These are phyloP conservation scores for Porites cylindrica DNA, from an alignment of 92 coral and sea anemone genomes.

Conservation along the genomic window DNA sequence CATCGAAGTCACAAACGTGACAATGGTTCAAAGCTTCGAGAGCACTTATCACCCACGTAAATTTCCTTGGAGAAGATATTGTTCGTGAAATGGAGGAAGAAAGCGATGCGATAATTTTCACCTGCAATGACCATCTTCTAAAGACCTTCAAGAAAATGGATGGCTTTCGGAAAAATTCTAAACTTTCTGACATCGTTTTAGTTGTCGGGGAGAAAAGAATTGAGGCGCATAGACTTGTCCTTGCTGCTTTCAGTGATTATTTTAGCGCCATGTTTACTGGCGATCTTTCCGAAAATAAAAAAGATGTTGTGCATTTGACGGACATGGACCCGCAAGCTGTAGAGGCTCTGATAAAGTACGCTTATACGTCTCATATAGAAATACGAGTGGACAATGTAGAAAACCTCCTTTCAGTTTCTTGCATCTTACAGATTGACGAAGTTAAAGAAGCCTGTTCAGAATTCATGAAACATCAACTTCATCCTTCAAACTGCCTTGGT, in stretches of 20 bases:
- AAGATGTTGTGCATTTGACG: conserved; percentile 78
- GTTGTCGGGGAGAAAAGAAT: conserved; percentile 88
- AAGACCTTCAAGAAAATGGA: conserved; percentile 89
- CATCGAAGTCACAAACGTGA: not conserved
- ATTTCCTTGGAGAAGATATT: not conserved
- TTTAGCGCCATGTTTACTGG: conserved; percentile 99
- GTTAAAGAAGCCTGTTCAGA: conserved; percentile 94
- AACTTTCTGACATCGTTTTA: conserved; percentile 93
- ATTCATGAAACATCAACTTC: conserved; percentile 97
- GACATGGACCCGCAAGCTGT: conserved; percentile 96
- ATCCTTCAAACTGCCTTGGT: conserved; percentile 94
- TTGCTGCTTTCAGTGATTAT: conserved; percentile 99
- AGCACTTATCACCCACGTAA: not conserved
- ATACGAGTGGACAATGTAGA: conserved; percentile 98
- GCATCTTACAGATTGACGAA: conserved; percentile 94
- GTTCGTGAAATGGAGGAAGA: conserved; percentile 73
- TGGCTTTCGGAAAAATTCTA: conserved; percentile 80
- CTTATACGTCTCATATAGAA: conserved; percentile 91
- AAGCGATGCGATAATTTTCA: conserved; percentile 73
- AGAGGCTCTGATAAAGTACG: conserved; percentile 86
- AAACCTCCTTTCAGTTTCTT: conserved; percentile 89
- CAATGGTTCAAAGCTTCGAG: not conserved
- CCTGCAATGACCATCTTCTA: conserved; percentile 69
- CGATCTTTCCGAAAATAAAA: conserved; percentile 89
- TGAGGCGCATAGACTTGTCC: conserved; percentile 91